Conservation (phyloP, 2,113 vertebrate species). For the Hippocampus comes region DNA sequence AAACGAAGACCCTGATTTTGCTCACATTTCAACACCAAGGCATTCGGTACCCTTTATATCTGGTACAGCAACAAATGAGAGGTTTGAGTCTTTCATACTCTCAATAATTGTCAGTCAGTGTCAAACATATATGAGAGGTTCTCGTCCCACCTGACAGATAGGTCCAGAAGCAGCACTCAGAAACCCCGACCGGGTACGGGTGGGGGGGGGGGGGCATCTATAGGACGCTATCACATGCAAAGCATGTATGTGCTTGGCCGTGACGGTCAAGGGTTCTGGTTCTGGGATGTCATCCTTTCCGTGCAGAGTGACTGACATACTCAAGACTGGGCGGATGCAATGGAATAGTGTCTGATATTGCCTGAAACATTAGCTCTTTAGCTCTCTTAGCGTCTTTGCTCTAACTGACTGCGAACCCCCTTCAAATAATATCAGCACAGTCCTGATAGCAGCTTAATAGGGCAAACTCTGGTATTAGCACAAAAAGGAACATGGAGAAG, state of each 20-base stretch:
- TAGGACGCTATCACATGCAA: constrained; percentile 4
- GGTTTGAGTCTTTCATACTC: constrained; percentile 55
- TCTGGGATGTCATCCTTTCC: constrained; percentile 44
- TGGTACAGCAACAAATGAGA: constrained; percentile 62
- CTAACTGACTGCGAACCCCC: constrained; percentile 60
- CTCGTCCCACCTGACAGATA: constrained; percentile 56
- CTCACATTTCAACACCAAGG: constrained; percentile 75
- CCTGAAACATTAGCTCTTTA: constrained; percentile 65
- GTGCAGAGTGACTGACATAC: constrained; percentile 47
- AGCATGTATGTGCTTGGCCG: neutral
- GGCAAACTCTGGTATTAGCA: constrained; percentile 73
- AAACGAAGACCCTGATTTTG: constrained; percentile 75
- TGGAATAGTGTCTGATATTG: constrained; percentile 63
- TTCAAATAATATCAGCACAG: constrained; percentile 67
- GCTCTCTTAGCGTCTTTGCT: constrained; percentile 49
- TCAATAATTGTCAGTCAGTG: constrained; percentile 65
- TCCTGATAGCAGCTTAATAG: constrained; percentile 73
- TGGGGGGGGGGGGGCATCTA: constrained; percentile 17
- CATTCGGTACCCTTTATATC: constrained; percentile 68
- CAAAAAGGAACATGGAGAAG: constrained; percentile 61
- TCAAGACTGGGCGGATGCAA: constrained; percentile 46
- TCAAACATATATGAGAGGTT: constrained; percentile 52
- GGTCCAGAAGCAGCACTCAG: constrained; percentile 57
- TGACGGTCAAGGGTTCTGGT: constrained; percentile 47
- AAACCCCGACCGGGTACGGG: constrained; percentile 41